Base-by-base conservation (phyloP, 2,888 invertebrate genomes). In the Dasysyrphus albostriatus region DNA sequence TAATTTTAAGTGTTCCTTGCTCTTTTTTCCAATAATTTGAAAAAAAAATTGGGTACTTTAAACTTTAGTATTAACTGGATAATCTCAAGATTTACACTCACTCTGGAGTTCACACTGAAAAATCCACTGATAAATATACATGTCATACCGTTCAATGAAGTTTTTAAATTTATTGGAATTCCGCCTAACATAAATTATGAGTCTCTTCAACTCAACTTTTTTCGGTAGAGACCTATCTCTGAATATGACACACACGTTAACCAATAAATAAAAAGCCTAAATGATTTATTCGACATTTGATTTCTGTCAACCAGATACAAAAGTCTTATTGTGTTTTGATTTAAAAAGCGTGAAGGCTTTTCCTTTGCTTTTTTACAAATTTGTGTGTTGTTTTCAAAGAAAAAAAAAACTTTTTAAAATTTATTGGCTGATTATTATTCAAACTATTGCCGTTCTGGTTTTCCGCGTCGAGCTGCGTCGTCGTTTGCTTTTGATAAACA, bases 361-460 rank as follows among this genome's bases (percentile, higher is more conserved):
- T 29, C 1, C 12, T 12, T 19, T 37, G 16, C 1, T 58, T 10
- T 49, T 51, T 51, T 16, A 6, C 39, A 39, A 39, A 32, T 32
- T 12, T 39, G 16, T 2, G 1, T 39, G 14, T 39, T 24, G 12
- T 24, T 61, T 61, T 3, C 1, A 42, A 42, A 42, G 7, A n/a
- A 37, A 24, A 5, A 56, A 54, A 39, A 39, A 5, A 42, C 5
- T 8, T 24, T 47, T 32, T 29, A 19, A 34, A 65, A 47, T 65
- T 65, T 49, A 49, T 65, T 65, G 47, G 34, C 19, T 65, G 29
- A 24, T 65, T 65, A 65, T 67, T 67, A 65, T 67, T 67, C 34
- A 34, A 67, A 67, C 67, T 67, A 67, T 49, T 37, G 16, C 29
- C 12, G 6, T 19, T 34, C 44, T 49, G 65, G 19, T 34, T 65